Conservation (phyloP, 37 sponge, comb jelly and placozoan genomes). For the Theonella swinhoei region DNA sequence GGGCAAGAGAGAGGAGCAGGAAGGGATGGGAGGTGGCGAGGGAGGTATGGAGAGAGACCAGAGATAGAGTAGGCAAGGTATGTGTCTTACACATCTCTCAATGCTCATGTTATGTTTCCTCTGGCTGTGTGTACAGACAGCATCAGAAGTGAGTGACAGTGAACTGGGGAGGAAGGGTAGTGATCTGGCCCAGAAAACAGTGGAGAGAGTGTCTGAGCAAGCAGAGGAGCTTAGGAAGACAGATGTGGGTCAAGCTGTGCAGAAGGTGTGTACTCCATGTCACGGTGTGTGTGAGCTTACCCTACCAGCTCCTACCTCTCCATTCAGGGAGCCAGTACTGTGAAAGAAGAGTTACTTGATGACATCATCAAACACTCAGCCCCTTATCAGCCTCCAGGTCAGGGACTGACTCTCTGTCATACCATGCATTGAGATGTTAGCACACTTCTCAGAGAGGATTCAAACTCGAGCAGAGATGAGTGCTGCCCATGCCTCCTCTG, state of each 20-base stretch:
- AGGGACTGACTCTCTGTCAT: background rate
- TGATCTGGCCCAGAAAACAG: slow-evolving; percentile 60
- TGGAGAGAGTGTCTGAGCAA: slow-evolving; percentile 42
- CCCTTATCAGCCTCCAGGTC: slow-evolving; percentile 77
- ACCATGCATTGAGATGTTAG: background rate
- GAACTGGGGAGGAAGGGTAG: slow-evolving; percentile 58
- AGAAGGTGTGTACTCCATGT: slow-evolving; percentile 35
- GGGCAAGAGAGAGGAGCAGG: background rate
- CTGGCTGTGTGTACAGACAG: slow-evolving; percentile 25
- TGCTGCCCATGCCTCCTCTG: background rate
- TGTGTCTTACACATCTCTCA: too few relatives aligned
- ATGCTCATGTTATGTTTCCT: too few relatives aligned
- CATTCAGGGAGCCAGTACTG: slow-evolving; percentile 56
- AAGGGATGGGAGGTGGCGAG: slow-evolving; percentile 9
- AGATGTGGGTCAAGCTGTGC: slow-evolving; percentile 50
- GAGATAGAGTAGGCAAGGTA: background rate
- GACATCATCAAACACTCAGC: slow-evolving; percentile 69
- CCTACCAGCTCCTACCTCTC: background rate
- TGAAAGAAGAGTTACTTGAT: slow-evolving; percentile 80
- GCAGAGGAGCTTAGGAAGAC: slow-evolving; percentile 59
- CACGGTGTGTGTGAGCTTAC: slow-evolving; percentile 3
- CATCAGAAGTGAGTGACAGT: slow-evolving; percentile 32
- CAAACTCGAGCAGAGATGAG: slow-evolving; percentile 35
- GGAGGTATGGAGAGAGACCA: background rate
- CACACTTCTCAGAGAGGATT: slow-evolving; percentile 13